These are phyloP conservation scores for Meandrusa payeni DNA, from an alignment of 2,888 invertebrate genomes.

Conservation along the genomic window DNA sequence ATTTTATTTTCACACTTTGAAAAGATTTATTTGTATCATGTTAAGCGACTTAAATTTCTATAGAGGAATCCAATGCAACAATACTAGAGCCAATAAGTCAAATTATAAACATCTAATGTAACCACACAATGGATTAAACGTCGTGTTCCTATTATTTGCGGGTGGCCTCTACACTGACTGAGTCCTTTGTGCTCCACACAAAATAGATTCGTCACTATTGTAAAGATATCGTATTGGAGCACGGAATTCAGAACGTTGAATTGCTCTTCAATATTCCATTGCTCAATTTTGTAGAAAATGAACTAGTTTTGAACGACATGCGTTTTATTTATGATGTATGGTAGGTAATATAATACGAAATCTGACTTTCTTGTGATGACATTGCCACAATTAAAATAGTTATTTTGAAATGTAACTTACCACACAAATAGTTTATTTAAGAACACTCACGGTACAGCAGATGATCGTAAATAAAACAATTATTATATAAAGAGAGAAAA, in stretches of 20 bases:
- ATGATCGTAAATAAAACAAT: too few relatives aligned
- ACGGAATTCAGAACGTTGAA: conserved; percentile 33
- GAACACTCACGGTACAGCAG: too few relatives aligned
- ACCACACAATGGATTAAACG: conserved; percentile 49
- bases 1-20: conserved; percentile 10
- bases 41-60: conserved; percentile 6
- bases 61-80: conserved; percentile 17
- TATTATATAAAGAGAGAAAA: too few relatives aligned
- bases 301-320: conserved; percentile 14
- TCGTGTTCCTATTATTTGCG: conserved; percentile 54
- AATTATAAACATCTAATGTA: conserved; percentile 47
- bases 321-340: too few relatives aligned
- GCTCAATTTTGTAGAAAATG: conserved; percentile 28
- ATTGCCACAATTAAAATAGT: too few relatives aligned
- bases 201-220: conserved; percentile 63
- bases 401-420: too few relatives aligned
- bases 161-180: conserved; percentile 57
- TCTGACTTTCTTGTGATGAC: too few relatives aligned
- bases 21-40: conserved; percentile 10
- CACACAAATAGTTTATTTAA: too few relatives aligned
- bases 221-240: conserved; percentile 40
- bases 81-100: conserved; percentile 46
- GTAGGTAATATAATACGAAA: too few relatives aligned
- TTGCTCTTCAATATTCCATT: conserved; percentile 29
- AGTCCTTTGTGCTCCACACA: conserved; percentile 45